Evolutionary conservation across 1,140 invertebrate genomes (phyloP).

Genomic region (Luehdorfia chinensis): DNA sequence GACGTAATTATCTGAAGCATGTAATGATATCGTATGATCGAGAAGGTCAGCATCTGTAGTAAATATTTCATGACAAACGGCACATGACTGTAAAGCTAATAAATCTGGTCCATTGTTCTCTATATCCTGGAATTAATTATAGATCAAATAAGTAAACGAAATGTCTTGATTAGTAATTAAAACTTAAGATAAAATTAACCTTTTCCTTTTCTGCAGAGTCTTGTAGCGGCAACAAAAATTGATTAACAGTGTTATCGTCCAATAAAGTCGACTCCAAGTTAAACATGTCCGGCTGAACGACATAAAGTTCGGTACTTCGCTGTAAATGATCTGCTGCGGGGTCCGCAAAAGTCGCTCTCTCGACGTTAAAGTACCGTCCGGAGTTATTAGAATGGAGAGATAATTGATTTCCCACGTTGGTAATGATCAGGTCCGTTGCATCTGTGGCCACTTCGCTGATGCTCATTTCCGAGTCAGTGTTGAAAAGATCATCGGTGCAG

Average conservation of each 20-base stretch:
- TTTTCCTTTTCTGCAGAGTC: conserved; percentile 30
- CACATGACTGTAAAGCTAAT: conserved; percentile 59
- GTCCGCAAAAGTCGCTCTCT: conserved; percentile 28
- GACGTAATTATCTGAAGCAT: conserved; percentile 38
- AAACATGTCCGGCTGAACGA: conserved; percentile 41
- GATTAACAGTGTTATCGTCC: conserved; percentile 62
- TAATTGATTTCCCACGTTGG: conserved; percentile 44
- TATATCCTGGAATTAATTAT: conserved; percentile 43
- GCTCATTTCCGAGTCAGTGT: conserved; percentile 23
- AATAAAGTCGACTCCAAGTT: conserved; percentile 56
- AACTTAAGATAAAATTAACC: conserved; percentile 36
- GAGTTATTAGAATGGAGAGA: conserved; percentile 46
- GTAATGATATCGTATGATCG: conserved; percentile 59
- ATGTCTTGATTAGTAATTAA: neutral
- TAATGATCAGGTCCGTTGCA: conserved; percentile 34
- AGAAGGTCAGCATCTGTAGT: conserved; percentile 61
- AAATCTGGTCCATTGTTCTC: conserved; percentile 46
- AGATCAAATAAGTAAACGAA: no score
- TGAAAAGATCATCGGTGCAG: conserved; percentile 46
- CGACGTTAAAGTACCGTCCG: conserved; percentile 44
- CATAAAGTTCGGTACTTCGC: conserved; percentile 35
- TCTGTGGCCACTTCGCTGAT: conserved; percentile 37
- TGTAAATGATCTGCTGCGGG: conserved; percentile 18
- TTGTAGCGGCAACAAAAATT: conserved; percentile 55
- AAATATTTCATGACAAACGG: conserved; percentile 65